These are phyloP conservation scores for Baryphthengus martii DNA, from an alignment of 2,113 vertebrate species.

Conservation along the genomic window DNA sequence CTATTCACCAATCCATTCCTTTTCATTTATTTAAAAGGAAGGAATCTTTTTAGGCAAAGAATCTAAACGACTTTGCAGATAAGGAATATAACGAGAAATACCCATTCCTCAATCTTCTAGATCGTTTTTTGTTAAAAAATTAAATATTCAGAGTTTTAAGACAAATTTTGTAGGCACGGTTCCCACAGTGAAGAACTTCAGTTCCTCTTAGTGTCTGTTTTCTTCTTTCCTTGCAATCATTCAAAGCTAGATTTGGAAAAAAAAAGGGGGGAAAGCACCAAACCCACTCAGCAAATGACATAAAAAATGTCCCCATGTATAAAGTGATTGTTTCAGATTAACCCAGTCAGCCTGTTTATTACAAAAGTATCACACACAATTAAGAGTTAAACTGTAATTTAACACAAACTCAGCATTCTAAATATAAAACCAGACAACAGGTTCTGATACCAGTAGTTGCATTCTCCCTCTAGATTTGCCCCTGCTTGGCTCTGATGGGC, in stretches of 20 bases:
- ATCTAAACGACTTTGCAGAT: neutral
- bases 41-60: neutral
- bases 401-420: neutral
- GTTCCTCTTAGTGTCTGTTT: neutral
- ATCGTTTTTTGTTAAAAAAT: neutral
- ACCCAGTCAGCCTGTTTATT: neutral
- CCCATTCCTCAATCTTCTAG: neutral
- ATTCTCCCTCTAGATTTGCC: neutral
- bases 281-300: constrained; percentile 49
- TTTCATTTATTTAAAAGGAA: neutral
- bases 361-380: neutral
- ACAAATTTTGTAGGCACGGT: neutral
- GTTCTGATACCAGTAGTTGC: neutral
- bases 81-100: neutral
- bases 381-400: neutral
- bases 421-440: neutral
- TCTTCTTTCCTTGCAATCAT: neutral
- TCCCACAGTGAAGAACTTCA: neutral
- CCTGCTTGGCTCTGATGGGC: neutral
- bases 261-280: neutral
- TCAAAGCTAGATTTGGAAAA: neutral
- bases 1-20: neutral
- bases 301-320: neutral
- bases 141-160: neutral
- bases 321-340: neutral